Conservation (phyloP, 2,113 vertebrate species). For the Chroicocephalus ridibundus region DNA sequence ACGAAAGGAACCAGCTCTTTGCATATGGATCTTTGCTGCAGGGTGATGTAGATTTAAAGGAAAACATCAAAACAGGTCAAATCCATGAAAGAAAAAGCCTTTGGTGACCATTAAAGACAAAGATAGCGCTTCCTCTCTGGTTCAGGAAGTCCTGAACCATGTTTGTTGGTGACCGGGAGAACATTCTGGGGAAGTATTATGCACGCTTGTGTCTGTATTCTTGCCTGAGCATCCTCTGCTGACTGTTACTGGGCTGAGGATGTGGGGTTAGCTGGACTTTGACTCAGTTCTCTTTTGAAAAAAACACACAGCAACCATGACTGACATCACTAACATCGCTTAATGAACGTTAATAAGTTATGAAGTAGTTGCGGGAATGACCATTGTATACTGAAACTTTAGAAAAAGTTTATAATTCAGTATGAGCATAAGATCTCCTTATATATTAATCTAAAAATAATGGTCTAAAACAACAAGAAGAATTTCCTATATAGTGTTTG, state of each 20-base stretch:
- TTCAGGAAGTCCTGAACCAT: not conserved
- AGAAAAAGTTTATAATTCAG: not conserved
- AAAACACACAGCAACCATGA: not conserved
- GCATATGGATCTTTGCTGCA: not conserved
- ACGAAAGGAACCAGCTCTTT: not conserved
- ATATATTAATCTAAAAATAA: not conserved
- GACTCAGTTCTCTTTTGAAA: not conserved
- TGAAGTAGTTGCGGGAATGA: not conserved
- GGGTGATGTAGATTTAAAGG: not conserved
- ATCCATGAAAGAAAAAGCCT: not conserved
- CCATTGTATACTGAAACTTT: not conserved
- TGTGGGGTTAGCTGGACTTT: not conserved
- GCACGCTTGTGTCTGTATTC: not conserved
- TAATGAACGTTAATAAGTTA: not conserved
- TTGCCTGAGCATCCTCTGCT: not conserved
- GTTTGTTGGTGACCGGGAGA: not conserved
- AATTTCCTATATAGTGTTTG: not conserved
- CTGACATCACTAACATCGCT: not conserved
- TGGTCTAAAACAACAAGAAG: not conserved
- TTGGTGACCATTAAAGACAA: not conserved
- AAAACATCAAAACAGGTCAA: not conserved
- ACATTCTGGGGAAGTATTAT: not conserved
- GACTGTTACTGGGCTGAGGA: not conserved
- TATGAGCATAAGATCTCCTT: not conserved
- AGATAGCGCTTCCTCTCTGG: not conserved